Evolutionary conservation across 2,888 invertebrate species (phyloP), one percentile per base, ranked within the genome.

Genomic region (Xestia ashworthii): DNA sequence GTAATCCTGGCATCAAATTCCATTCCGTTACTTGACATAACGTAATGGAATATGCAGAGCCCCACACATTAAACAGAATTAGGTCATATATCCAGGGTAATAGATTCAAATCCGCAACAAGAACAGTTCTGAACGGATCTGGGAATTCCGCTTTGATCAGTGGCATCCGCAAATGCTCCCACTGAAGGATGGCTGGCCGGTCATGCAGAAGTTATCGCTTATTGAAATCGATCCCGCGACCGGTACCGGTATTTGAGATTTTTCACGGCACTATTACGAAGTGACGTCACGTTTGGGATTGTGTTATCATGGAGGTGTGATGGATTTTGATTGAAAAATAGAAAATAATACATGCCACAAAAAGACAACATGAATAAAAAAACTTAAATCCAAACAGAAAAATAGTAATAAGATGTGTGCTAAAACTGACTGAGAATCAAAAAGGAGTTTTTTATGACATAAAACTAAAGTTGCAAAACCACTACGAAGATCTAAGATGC

Each of bases 171-270:
- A 90, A 92, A 89, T 86, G 88, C 75, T 88, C 87, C 89, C 82
- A 82, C 84, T 84, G 86, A 90, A 91, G 90, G 86, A 91, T 89
- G 84, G 78, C 88, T 87, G 86, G 83, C 85, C 90, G 89, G 89
- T 92, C 94, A 93, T 93, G 95, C 93, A 91, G 93, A 95, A 95
- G 92, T 94, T 94, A 95, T 95, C 94, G 93, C 92, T 93, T 94
- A 95, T 95, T 95, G 94, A 94, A 94, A 95, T 95, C 94, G 94
- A 95, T 93, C 88, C 80, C 82, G 84, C 83, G 84, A 82, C 84
- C 75, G 73, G 78, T 85, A 80, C 83, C 87, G 87, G 87, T 55
- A 74, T 78, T 62, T 53, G 72, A 76, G 86, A 92, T 92, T 92
- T 93, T 93, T 91, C 90, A 84, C 89, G 86, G 80, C 90, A 90